phyloP scores from a whole-genome alignment of 2,888 invertebrate species.

The Ennomos fuscantarius region DNA sequence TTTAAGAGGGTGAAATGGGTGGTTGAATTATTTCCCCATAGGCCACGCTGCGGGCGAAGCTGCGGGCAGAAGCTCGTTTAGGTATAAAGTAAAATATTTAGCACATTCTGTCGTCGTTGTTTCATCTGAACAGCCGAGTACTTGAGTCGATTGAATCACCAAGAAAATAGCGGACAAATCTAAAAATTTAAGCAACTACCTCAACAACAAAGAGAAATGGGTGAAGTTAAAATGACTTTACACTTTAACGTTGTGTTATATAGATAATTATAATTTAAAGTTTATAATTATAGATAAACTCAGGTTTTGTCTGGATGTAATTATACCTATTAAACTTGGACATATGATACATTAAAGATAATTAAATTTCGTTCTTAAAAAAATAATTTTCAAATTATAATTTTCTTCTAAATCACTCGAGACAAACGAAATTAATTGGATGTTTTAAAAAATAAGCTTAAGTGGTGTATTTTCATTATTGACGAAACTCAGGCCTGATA shows the following conservation, averaged over 20 bases:
- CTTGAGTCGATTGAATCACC: constrained; percentile 1
- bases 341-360: no score
- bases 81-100: not conserved
- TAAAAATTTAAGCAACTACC: no score
- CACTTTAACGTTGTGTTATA: constrained; percentile 27
- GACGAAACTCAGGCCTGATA: no score
- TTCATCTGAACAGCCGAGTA: not conserved
- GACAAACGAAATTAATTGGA: no score
- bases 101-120: not conserved
- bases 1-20: no score
- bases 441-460: no score
- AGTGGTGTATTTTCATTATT: no score
- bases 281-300: constrained; percentile 36
- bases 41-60: no score
- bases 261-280: constrained; percentile 41
- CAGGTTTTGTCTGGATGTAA: not conserved
- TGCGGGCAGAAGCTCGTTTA: no score
- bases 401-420: no score
- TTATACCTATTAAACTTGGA: not conserved
- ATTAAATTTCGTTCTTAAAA: not conserved
- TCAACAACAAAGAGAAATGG: constrained; percentile 21
- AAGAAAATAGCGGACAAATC: constrained; percentile 16
- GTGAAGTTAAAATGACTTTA: constrained; percentile 17
- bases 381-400: not conserved
- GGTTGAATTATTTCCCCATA: no score